phyloP scores from a whole-genome alignment of 2,113 vertebrate genomes.

The Agapornis roseicollis region DNA sequence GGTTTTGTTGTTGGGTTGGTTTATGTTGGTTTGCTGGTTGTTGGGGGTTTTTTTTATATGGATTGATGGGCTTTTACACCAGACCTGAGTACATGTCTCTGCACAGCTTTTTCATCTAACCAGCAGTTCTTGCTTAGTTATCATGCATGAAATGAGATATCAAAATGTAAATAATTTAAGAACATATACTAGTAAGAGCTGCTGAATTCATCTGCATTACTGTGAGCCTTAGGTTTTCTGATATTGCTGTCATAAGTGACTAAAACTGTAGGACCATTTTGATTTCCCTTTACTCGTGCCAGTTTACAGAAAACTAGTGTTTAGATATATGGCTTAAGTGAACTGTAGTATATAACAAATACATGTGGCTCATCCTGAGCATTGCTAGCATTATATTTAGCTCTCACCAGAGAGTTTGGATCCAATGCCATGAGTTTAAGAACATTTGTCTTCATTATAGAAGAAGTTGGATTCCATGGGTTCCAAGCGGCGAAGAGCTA shows the following conservation, averaged over 20 bases:
- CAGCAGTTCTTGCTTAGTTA: neutral
- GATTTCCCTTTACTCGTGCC: neutral
- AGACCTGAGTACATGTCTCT: neutral
- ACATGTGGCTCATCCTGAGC: neutral
- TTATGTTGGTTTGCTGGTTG: fast-evolving
- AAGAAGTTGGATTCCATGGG: constrained; percentile 90
- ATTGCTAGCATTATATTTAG: neutral
- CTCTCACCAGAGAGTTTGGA: neutral
- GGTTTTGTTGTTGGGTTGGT: neutral
- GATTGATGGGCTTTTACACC: neutral
- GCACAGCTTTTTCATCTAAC: neutral
- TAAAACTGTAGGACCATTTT: neutral
- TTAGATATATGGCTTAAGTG: neutral
- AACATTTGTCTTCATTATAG: constrained; percentile 75
- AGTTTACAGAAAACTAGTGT: neutral
- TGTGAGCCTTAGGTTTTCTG: neutral
- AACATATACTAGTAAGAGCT: neutral
- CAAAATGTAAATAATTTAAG: neutral
- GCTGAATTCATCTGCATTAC: neutral
- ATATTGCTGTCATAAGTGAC: neutral
- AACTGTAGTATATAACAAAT: neutral
- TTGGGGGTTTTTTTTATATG: neutral
- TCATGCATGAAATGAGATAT: neutral
- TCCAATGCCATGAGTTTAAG: constrained; percentile 65
- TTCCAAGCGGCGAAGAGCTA: constrained; percentile 95